Evolutionary conservation across 2,888 invertebrate genomes (phyloP), one percentile per base, ranked within the genome.

Genomic region (Sarcophaga caerulescens): DNA sequence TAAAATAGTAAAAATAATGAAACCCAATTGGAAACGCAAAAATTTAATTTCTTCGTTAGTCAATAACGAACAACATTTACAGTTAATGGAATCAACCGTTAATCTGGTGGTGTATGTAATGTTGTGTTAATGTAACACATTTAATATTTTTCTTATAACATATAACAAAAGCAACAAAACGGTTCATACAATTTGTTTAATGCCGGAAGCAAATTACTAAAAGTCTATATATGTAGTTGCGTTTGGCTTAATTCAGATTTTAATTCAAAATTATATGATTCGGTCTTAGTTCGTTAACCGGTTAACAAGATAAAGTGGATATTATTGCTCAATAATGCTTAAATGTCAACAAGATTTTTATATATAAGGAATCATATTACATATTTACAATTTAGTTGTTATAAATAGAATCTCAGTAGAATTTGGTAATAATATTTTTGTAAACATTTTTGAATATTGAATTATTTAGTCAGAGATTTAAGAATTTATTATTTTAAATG

Each of bases 161-260:
- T 74, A 62, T 47, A 23, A 25, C 44, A 47, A 78, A 11, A 60
- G 60, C 21, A 68, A 78, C 21, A 68, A 60, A 65, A 68, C 44
- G 59, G 11, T 57, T 44, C 11, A 23, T 70, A 14, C 21, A 74
- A 69, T 75, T 75, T 62, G 62, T 65, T 63, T 76, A n/a, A 75
- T 17, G 69, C 75, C 75, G 69, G 81, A 81, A 81, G 70, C 69
- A 63, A 70, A 75, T 57, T 70, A 19, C 63, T 68, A 11, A 73
- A 14, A 45, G 21, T 62, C 12, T 45, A 17, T 75, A n/a, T n/a
- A n/a, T n/a, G 14, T 17, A 68, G 25, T 5, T 76, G 63, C 12
- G 23, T n/a, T 73, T 83, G 77, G 60, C 25, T 60, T 19, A 35
- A 45, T 17, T 2, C 8, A 35, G 1, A 2, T 35, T 35, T 35